phyloP scores from a whole-genome alignment of 2,888 invertebrate genomes.

The Cosmia pyralina region DNA sequence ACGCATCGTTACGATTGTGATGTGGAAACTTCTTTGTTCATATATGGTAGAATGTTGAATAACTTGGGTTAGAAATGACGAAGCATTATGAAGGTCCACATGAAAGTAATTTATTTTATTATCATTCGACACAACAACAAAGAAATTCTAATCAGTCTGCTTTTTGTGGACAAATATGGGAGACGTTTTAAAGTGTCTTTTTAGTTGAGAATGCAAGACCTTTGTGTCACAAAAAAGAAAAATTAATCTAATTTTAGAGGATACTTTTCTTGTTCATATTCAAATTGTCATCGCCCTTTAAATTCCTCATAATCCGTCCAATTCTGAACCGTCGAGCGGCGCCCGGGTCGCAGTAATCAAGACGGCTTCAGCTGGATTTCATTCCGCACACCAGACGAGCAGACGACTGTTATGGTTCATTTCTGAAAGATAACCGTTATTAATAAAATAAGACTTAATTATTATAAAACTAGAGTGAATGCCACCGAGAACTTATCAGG shows the following conservation, averaged over 20 bases:
- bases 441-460: conserved; percentile 63
- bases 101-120: conserved; percentile 69
- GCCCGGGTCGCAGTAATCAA: conserved; percentile 87
- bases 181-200: conserved; percentile 63
- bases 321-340: conserved; percentile 86
- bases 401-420: conserved; percentile 74
- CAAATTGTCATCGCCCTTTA: conserved; percentile 89
- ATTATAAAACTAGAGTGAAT: conserved; percentile 50
- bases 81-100: conserved; percentile 52
- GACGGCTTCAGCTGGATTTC: conserved; percentile 88
- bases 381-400: conserved; percentile 80
- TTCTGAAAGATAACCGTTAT: conserved; percentile 70
- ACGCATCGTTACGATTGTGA: conserved; percentile 21
- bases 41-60: conserved; percentile 46
- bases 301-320: conserved; percentile 90
- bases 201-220: conserved; percentile 66
- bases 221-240: conserved; percentile 67
- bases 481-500: conserved; percentile 39
- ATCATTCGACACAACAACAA: conserved; percentile 75
- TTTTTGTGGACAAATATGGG: conserved; percentile 61
- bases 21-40: conserved; percentile 48
- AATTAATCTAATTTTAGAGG: conserved; percentile 82
- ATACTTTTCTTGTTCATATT: conserved; percentile 86
- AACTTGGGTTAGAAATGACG: conserved; percentile 36
- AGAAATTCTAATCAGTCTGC: conserved; percentile 74